Conservation (phyloP, 2,113 vertebrate species). For the Kryptolebias marmoratus region DNA sequence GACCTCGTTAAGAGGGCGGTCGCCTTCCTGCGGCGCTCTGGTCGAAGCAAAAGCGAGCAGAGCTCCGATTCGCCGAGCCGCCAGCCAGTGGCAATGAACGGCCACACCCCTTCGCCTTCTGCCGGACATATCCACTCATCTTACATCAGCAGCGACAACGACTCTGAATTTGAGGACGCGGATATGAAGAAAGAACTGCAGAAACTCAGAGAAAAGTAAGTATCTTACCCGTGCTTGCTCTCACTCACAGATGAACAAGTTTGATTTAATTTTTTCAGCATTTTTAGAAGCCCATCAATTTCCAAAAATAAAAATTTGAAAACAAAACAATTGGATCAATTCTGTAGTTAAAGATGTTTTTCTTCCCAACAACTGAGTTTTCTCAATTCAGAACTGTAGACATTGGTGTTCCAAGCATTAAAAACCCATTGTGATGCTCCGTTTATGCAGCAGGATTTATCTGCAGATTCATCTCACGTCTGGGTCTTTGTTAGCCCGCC, state of each 20-base stretch:
- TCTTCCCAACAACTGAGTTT: too few species aligned
- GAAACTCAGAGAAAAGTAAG: constrained; percentile 94
- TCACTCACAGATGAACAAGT: neutral
- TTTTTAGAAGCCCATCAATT: too few species aligned
- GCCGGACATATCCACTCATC: constrained; percentile 75
- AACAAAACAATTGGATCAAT: too few species aligned
- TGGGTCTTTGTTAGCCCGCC: too few species aligned
- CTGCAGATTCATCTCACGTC: too few species aligned
- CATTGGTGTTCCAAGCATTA: too few species aligned
- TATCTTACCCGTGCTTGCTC: neutral
- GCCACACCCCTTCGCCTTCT: constrained; percentile 64
- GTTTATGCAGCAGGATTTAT: too few species aligned
- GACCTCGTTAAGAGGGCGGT: constrained; percentile 91
- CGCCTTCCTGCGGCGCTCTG: constrained; percentile 88
- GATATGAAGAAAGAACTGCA: constrained; percentile 95
- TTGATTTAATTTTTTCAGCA: neutral
- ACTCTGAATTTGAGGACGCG: constrained; percentile 94
- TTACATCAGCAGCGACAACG: constrained; percentile 97
- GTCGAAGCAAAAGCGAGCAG: constrained; percentile 82
- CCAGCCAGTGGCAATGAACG: constrained; percentile 81
- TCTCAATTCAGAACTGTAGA: too few species aligned
- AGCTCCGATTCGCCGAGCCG: constrained; percentile 81
- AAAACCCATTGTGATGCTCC: too few species aligned
- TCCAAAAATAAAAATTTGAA: too few species aligned
- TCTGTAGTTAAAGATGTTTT: too few species aligned